Conservation (phyloP, 1,140 invertebrate genomes). For the Kradibia gibbosae region DNA sequence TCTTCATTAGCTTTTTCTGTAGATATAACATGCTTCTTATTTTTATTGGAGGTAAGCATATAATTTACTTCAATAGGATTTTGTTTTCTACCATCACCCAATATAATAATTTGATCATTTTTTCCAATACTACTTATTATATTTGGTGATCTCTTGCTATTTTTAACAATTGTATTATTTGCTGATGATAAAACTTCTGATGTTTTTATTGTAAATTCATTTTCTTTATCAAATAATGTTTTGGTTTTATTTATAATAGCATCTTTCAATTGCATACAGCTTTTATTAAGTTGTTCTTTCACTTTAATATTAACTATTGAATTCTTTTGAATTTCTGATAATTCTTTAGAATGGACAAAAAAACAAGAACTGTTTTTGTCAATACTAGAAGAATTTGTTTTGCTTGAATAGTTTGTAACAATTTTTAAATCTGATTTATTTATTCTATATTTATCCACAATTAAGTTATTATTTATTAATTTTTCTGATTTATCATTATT, state of each 20-base stretch:
- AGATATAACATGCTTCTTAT: background rate
- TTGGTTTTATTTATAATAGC: conserved; percentile 60
- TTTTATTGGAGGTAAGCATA: conserved; percentile 20
- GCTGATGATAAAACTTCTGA: conserved; percentile 44
- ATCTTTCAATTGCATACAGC: conserved; percentile 55
- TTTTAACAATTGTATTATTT: background rate
- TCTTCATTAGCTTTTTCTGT: background rate
- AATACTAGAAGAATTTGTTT: conserved; percentile 30
- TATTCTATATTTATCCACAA: conserved; percentile 21
- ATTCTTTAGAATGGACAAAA: background rate
- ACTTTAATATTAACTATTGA: conserved; percentile 42
- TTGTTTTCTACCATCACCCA: conserved; percentile 33
- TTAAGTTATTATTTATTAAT: background rate
- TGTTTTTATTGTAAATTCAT: conserved; percentile 57
- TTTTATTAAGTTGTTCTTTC: conserved; percentile 53
- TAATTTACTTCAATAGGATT: conserved; percentile 44
- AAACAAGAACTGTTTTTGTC: background rate
- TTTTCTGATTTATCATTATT: background rate
- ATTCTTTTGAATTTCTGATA: conserved; percentile 14
- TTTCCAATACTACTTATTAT: conserved; percentile 43
- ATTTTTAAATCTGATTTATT: background rate
- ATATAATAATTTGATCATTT: conserved; percentile 51
- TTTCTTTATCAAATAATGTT: conserved; percentile 56
- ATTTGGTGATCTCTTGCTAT: conserved; percentile 41
- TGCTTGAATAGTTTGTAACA: background rate